Evolutionary conservation across 2,888 invertebrate species (phyloP), one percentile per base, ranked within the genome.

Genomic region (Pseudolycoriella hygida): DNA sequence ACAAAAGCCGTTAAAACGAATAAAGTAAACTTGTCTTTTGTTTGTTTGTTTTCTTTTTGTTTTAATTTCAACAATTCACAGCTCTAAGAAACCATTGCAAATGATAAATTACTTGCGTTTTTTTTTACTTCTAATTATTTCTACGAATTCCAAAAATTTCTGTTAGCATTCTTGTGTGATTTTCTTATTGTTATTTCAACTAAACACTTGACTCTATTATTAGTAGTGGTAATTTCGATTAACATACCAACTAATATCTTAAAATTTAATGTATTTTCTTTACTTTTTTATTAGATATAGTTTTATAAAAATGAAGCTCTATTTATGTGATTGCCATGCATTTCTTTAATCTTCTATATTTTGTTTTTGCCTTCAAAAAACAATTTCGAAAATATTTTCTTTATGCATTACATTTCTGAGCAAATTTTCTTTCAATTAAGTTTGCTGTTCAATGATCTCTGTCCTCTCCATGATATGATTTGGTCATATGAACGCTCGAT

Each of bases 251-350:
- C 25, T 25, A 25, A 25, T 6, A 6, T 25, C 25, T 25, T 25
- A 4, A 25, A 25, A 25, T 25, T 6, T 25, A 25, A 25, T 37
- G 14, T 43, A 10, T 34, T 34, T 11, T 19, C 30, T 43, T 42
- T 43, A 18, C 43, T 31, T 40, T 12, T 17, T 46, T 38, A 42
- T 25, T n/a, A n/a, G 37, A 6, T 37, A 37, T 45, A 25, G 30
- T 40, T 45, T 41, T 42, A 46, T 43, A 31, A 43, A 40, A 25
- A 20, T 60, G 60, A 62, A 61, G 62, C 61, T 62, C 61, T 62
- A 61, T 59, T 59, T 59, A 54, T 60, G 62, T 61, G 61, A 61
- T 61, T 61, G 61, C 61, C 61, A 59, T 62, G 61, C 61, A 62
- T 60, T 59, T 59, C 56, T 60, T 58, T 57, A 58, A 54, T 52